Conservation (phyloP, 2,888 invertebrate species). For the Orthosia gracilis region DNA sequence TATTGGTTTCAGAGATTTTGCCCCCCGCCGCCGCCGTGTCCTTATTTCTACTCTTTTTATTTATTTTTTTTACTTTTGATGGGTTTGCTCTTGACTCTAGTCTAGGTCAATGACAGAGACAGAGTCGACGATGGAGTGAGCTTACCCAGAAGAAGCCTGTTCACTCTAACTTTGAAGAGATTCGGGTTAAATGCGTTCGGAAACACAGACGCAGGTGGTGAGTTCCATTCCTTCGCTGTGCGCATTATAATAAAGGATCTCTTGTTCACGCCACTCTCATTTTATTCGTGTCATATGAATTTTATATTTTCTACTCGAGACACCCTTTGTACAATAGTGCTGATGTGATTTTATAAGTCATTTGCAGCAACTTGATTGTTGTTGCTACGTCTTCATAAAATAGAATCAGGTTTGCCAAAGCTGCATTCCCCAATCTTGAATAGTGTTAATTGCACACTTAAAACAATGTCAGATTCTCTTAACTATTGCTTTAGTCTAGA, state of each 20-base stretch:
- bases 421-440: neutral
- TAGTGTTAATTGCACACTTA: neutral
- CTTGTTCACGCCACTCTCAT: slow-evolving; percentile 29
- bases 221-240: no score
- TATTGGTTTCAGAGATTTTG: slow-evolving; percentile 48
- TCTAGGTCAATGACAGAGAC: no score
- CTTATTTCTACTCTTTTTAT: slow-evolving; percentile 41
- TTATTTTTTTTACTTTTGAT: no score
- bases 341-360: slow-evolving; percentile 9
- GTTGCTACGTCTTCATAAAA: slow-evolving; percentile 9
- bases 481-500: neutral
- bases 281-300: slow-evolving; percentile 38
- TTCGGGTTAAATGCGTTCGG: no score
- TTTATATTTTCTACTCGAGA: slow-evolving; percentile 40
- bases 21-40: slow-evolving; percentile 12
- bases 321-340: slow-evolving; percentile 14
- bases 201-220: no score
- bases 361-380: neutral
- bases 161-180: no score
- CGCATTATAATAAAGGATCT: no score
- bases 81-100: no score
- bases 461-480: neutral
- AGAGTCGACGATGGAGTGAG: no score
- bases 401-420: neutral
- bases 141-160: no score